phyloP scores from a whole-genome alignment of 2,113 vertebrate species.

The Oenanthe oenanthe region DNA sequence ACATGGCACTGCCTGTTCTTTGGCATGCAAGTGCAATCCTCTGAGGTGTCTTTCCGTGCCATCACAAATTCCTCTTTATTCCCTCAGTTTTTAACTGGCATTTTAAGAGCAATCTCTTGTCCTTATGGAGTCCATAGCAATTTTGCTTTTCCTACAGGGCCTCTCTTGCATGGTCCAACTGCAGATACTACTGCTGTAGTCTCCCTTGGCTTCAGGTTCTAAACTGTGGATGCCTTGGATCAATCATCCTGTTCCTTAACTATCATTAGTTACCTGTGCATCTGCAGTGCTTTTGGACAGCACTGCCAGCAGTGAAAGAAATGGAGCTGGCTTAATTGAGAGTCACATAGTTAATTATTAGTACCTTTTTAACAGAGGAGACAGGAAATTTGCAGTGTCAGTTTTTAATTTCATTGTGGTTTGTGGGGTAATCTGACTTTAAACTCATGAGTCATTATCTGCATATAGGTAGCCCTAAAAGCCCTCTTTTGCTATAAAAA shows the following conservation, averaged over 20 bases:
- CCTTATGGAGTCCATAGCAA: neutral
- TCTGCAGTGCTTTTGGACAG: neutral
- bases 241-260: neutral
- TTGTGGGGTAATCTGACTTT: neutral
- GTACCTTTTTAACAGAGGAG: neutral
- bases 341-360: slow-evolving; percentile 41
- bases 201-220: neutral
- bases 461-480: neutral
- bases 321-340: slow-evolving; percentile 31
- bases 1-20: neutral
- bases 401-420: slow-evolving; percentile 37
- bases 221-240: neutral
- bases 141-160: neutral
- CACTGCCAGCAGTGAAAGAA: neutral
- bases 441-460: neutral
- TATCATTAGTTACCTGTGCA: neutral
- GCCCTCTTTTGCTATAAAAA: neutral
- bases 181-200: neutral
- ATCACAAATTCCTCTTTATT: neutral
- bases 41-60: neutral
- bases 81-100: neutral
- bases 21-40: neutral
- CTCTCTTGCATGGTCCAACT: neutral
- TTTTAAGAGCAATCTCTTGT: neutral
- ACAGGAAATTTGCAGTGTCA: slow-evolving; percentile 8